A percentile compares a stretch with the other conserved stretches of the same genome.
Evolutionary conservation across 2,888 invertebrate genomes (phyloP).

Genomic region (Heteromurus nitidus): DNA sequence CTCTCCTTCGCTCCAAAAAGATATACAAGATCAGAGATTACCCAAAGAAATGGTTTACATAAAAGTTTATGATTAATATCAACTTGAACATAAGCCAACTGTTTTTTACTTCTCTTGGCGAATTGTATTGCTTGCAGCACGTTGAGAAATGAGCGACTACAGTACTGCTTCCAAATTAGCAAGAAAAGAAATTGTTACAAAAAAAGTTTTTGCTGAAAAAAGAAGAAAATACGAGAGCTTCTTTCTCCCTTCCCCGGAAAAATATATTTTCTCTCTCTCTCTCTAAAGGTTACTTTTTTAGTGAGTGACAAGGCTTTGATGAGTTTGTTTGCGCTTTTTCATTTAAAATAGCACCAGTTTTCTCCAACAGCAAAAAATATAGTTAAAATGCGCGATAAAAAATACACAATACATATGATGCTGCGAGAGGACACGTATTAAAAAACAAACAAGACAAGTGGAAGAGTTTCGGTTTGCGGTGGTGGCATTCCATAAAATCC

Average conservation of each 20-base stretch:
- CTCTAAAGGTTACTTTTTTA: too few relatives aligned
- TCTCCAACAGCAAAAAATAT: too few relatives aligned
- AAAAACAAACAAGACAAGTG: not conserved
- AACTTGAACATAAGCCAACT: constrained; percentile 4
- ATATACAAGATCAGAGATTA: not conserved
- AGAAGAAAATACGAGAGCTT: too few relatives aligned
- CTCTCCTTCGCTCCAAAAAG: not conserved
- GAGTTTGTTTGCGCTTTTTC: too few relatives aligned
- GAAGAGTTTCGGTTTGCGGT: too few relatives aligned
- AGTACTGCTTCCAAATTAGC: constrained; percentile 26
- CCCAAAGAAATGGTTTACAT: not conserved
- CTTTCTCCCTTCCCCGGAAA: too few relatives aligned
- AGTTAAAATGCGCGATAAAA: too few relatives aligned
- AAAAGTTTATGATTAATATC: not conserved
- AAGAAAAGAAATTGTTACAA: constrained; percentile 3
- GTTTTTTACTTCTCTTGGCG: not conserved
- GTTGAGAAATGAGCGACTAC: constrained; percentile 26
- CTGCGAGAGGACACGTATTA: not conserved
- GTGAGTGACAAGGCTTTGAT: too few relatives aligned
- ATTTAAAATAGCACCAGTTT: too few relatives aligned
- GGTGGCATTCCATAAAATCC: too few relatives aligned
- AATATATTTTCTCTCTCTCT: too few relatives aligned
- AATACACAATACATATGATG: not conserved
- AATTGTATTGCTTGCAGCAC: not conserved
- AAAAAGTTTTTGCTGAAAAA: not conserved